A percentile compares a stretch with the other conserved stretches of the same genome.
These are phyloP conservation scores for Sebastes trivittatus DNA, from an alignment of 2,797 vertebrate genomes.

Conservation along the genomic window DNA sequence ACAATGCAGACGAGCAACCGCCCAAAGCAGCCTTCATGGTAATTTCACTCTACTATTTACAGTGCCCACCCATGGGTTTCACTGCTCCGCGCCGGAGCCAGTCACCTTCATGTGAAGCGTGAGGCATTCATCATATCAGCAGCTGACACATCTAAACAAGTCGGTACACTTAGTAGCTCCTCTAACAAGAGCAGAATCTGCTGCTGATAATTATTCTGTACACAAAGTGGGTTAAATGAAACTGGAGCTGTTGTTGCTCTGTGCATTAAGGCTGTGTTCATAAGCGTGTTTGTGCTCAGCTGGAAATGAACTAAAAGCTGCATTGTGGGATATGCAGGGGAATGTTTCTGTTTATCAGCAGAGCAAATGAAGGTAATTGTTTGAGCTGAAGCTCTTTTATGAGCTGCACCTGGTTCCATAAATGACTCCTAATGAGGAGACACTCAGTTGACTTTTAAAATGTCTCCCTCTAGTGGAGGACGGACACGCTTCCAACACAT, in stretches of 20 bases:
- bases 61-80: constrained; percentile 51
- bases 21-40: constrained; percentile 57
- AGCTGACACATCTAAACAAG: constrained; percentile 29
- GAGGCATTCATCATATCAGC: constrained; percentile 47
- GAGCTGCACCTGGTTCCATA: constrained; percentile 62
- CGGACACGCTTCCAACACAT: neutral
- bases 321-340: constrained; percentile 23
- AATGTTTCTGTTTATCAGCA: constrained; percentile 50
- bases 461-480: constrained; percentile 79
- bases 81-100: constrained; percentile 26
- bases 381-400: constrained; percentile 46
- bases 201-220: neutral
- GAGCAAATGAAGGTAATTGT: constrained; percentile 56
- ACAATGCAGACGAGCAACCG: constrained; percentile 40
- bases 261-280: neutral
- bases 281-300: neutral
- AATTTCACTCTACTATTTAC: constrained; percentile 49
- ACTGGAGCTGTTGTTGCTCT: neutral
- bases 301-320: constrained; percentile 33
- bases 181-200: neutral
- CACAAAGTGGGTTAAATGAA: constrained; percentile 7
- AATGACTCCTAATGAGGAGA: constrained; percentile 53
- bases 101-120: constrained; percentile 57
- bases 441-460: constrained; percentile 69
- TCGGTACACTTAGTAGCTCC: neutral